Evolutionary conservation across 1,140 invertebrate species (phyloP).

Genomic region (Eupeodes corollae): DNA sequence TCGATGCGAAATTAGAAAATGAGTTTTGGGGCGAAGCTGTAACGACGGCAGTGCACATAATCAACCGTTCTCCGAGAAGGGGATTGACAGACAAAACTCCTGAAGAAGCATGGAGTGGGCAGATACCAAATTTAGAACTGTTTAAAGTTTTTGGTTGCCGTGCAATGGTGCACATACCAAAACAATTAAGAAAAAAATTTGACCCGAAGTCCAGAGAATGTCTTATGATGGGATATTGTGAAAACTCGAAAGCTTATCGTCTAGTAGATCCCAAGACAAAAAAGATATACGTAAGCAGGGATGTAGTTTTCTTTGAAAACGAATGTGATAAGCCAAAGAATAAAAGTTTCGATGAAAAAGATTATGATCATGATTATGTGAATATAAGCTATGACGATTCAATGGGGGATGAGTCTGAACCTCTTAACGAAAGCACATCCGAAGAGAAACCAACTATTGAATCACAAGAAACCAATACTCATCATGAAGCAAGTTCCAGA

Average conservation of each 20-base stretch:
- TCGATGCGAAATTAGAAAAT: slow-evolving; percentile 25
- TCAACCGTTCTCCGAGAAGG: slow-evolving; percentile 17
- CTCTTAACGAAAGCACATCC: too few species aligned
- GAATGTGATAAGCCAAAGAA: slow-evolving; percentile 6
- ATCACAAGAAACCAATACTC: too few species aligned
- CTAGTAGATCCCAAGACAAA: slow-evolving; percentile 15
- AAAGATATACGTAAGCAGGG: slow-evolving; percentile 15
- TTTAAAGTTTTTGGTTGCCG: not conserved
- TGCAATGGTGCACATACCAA: slow-evolving; percentile 8
- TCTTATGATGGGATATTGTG: slow-evolving; percentile 22
- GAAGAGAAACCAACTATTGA: too few species aligned
- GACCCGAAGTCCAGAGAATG: slow-evolving; percentile 12
- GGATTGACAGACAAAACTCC: slow-evolving; percentile 18
- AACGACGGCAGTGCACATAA: slow-evolving; percentile 15
- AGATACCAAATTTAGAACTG: not conserved
- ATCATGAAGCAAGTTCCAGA: too few species aligned
- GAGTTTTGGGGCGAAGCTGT: slow-evolving; percentile 40
- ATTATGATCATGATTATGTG: not conserved
- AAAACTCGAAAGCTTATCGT: slow-evolving; percentile 18
- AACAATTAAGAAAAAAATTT: slow-evolving; percentile 15
- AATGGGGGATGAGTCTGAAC: too few species aligned
- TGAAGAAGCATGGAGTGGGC: slow-evolving; percentile 15
- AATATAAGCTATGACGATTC: not conserved
- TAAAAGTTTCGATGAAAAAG: not conserved
- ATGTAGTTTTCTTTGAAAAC: slow-evolving; percentile 16